A percentile compares a stretch with the other conserved stretches of the same genome.
These are phyloP conservation scores for Clostera curtula DNA, from an alignment of 2,888 invertebrate species.

Conservation along the genomic window DNA sequence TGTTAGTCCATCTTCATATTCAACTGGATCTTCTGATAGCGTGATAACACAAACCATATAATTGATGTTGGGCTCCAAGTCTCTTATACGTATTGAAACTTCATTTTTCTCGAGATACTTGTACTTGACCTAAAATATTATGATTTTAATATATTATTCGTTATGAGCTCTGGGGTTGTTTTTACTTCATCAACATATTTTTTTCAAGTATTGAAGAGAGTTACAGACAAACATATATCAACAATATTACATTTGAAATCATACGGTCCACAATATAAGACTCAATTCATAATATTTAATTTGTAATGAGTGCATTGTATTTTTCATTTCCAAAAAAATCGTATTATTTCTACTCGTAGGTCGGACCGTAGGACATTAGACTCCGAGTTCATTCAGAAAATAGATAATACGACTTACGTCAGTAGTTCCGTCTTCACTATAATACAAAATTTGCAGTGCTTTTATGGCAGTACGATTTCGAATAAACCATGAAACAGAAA, in stretches of 20 bases:
- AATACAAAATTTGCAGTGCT: slow-evolving; percentile 89
- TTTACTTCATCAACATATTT: too few species aligned
- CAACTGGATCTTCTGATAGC: slow-evolving; percentile 45
- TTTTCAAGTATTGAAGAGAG: too few species aligned
- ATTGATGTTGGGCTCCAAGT: slow-evolving; percentile 47
- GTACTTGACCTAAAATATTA: slow-evolving; percentile 50
- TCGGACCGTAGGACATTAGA: too few species aligned
- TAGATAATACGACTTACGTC: slow-evolving; percentile 32
- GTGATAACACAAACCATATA: slow-evolving; percentile 59
- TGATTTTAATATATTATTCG: background rate
- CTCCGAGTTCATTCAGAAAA: too few species aligned
- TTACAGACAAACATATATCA: too few species aligned
- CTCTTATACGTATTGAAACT: slow-evolving; percentile 48
- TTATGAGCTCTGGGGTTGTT: too few species aligned
- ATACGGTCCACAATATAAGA: too few species aligned
- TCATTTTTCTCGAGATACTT: slow-evolving; percentile 54
- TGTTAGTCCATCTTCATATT: slow-evolving; percentile 34
- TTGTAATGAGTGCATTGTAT: too few species aligned
- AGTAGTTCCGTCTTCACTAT: slow-evolving; percentile 60
- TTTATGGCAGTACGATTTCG: slow-evolving; percentile 89
- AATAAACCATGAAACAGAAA: slow-evolving; percentile 92
- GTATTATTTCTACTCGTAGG: too few species aligned
- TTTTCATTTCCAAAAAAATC: too few species aligned
- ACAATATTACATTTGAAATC: too few species aligned
- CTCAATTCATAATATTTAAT: background rate